These are phyloP conservation scores for Littorina saxatilis DNA, from an alignment of 1,140 invertebrate species.

Conservation along the genomic window DNA sequence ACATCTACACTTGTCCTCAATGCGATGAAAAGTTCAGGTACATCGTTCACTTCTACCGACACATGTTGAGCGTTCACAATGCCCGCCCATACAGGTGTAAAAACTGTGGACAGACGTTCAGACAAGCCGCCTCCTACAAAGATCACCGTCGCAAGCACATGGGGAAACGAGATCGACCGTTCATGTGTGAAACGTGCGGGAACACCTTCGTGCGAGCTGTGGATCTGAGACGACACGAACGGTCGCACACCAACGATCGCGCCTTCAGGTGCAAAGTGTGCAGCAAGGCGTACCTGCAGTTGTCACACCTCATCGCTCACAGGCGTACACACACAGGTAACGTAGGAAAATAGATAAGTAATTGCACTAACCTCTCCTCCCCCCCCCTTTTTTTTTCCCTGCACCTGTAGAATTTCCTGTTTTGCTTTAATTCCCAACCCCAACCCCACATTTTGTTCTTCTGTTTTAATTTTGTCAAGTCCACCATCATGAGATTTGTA, in stretches of 20 bases:
- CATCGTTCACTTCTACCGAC: slow-evolving; percentile 50
- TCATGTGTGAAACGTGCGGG: slow-evolving; percentile 13
- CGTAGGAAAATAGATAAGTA: no score
- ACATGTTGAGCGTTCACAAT: slow-evolving; percentile 1
- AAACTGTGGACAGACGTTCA: slow-evolving; percentile 15
- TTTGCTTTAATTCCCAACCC: no score
- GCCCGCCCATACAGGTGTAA: background rate
- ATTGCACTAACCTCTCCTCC: no score
- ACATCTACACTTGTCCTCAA: slow-evolving; percentile 54
- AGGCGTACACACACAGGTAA: no score
- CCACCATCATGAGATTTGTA: no score
- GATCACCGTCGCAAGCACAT: background rate
- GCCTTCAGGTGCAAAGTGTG: background rate
- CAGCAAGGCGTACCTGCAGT: background rate
- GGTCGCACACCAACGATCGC: background rate
- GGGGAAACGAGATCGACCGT: background rate
- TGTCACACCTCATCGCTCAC: no score
- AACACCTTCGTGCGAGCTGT: background rate
- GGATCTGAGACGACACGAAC: background rate
- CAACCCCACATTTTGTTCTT: no score
- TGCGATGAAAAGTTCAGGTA: slow-evolving; percentile 59
- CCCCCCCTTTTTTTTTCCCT: no score
- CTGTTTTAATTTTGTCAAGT: no score
- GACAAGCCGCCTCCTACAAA: slow-evolving; percentile 79
- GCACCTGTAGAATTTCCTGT: no score